These are phyloP conservation scores for Porites australiensis DNA, from an alignment of 64 coral and sea anemone genomes.

Conservation along the genomic window DNA sequence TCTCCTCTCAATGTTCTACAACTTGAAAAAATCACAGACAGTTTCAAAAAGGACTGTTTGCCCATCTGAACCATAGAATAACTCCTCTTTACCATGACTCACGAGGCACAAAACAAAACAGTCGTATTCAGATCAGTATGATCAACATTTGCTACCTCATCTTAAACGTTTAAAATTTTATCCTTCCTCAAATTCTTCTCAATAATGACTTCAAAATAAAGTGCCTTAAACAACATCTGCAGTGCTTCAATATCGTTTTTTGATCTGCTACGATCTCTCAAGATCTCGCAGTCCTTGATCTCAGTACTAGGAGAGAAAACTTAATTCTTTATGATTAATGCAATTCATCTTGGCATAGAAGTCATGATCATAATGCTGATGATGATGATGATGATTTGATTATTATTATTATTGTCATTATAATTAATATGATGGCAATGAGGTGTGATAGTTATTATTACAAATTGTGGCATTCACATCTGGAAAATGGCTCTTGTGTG, in stretches of 20 bases:
- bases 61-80: constrained; percentile 66
- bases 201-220: constrained; percentile 55
- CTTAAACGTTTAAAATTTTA: not conserved
- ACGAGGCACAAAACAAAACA: constrained; percentile 82
- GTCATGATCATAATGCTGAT: too few relatives aligned
- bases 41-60: constrained; percentile 8
- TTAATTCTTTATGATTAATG: constrained; percentile 70
- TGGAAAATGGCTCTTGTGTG: too few relatives aligned
- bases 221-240: constrained; percentile 34
- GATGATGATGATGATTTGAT: too few relatives aligned
- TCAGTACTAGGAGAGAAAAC: constrained; percentile 18
- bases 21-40: constrained; percentile 50
- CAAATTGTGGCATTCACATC: too few relatives aligned
- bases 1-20: constrained; percentile 69
- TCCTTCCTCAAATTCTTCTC: not conserved
- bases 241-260: too few relatives aligned
- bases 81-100: constrained; percentile 75
- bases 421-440: too few relatives aligned
- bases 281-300: not conserved
- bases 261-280: not conserved
- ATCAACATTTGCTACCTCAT: not conserved
- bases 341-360: constrained; percentile 70
- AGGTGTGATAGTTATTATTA: too few relatives aligned
- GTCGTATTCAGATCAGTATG: constrained; percentile 35
- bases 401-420: too few relatives aligned